phyloP scores from a whole-genome alignment of 1,140 invertebrate genomes.

The Eurosta solidaginis region DNA sequence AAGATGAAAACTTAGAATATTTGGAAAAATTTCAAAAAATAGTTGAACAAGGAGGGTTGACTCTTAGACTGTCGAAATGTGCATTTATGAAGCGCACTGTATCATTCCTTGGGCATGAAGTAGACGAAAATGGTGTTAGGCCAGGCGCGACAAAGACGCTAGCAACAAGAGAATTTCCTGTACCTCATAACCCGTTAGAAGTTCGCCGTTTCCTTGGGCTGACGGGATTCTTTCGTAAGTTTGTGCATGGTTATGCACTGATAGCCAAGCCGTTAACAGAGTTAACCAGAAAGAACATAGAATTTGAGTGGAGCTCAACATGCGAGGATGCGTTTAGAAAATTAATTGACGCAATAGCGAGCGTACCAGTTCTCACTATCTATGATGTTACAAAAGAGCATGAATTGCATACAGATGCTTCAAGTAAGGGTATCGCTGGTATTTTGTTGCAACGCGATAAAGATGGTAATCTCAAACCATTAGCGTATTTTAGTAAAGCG shows the following conservation, averaged over 20 bases:
- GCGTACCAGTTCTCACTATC: constrained; percentile 34
- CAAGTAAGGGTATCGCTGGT: constrained; percentile 38
- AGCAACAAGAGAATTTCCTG: not conserved
- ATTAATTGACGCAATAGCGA: constrained; percentile 7
- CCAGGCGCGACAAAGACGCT: not conserved
- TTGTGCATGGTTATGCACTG: not conserved
- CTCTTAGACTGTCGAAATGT: not conserved
- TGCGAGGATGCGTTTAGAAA: too few relatives aligned
- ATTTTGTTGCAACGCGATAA: constrained; percentile 50
- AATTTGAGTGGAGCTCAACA: not conserved
- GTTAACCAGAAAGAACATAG: not conserved
- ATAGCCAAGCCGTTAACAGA: not conserved
- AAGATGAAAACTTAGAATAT: not conserved
- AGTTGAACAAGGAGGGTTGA: not conserved
- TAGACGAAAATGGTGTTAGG: too few relatives aligned
- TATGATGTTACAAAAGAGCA: too few relatives aligned
- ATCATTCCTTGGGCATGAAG: too few relatives aligned
- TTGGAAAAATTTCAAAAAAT: not conserved
- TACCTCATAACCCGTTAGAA: not conserved
- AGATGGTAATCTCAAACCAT: constrained; percentile 37
- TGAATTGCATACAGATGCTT: too few relatives aligned
- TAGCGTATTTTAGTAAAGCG: too few relatives aligned
- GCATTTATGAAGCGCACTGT: too few relatives aligned
- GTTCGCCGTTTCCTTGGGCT: not conserved
- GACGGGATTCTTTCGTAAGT: not conserved